Base-by-base conservation (phyloP, 2,888 invertebrate species). In the Pyrrhosoma nymphula region DNA sequence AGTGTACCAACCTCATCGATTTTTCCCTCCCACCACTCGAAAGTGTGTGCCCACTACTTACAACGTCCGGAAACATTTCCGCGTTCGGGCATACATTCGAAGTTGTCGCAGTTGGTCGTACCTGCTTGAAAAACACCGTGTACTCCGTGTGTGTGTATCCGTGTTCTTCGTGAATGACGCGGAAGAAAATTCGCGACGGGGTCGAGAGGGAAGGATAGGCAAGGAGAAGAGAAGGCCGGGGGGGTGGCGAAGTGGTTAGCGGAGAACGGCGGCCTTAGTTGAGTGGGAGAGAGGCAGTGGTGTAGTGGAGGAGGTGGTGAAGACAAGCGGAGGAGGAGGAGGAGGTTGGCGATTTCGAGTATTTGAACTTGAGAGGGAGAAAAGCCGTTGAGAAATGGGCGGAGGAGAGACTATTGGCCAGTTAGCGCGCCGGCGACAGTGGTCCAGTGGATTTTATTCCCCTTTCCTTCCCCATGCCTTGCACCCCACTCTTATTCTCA, bases 311-410 rank as follows among this genome's bases (percentile, higher is more conserved):
- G 47, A 6, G 88, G 88, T 1, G 88, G 88, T 39, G 88, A 39
- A 47, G 56, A 55, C 35, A 47, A 47, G 56, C 14, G 55, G 89
- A 14, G 55, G 56, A 18, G 55, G 56, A 47, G 30, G 93, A 47
- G 63, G 93, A 63, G 93, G 93, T 56, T 69, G 69, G 69, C 93
- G 69, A 93, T 60, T 93, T 91, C 91, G 91, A 91, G 91, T 39
- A 93, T 93, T 93, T 93, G 93, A 93, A 93, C 93, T 93, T 69
- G 93, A 93, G 91, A 91, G 91, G 18, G 91, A 91, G 91, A 91
- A 60, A 91, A 93, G 93, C 93, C 93, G 93, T 93, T 93, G 93
- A 93, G 69, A 93, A 93, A 93, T 93, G 93, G 93, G 93, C 93
- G 93, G 93, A 93, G 93, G 93, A 93, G 93, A 93, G 93, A 69